phyloP scores from a whole-genome alignment of 1,140 invertebrate species.

The Babylonia areolata region DNA sequence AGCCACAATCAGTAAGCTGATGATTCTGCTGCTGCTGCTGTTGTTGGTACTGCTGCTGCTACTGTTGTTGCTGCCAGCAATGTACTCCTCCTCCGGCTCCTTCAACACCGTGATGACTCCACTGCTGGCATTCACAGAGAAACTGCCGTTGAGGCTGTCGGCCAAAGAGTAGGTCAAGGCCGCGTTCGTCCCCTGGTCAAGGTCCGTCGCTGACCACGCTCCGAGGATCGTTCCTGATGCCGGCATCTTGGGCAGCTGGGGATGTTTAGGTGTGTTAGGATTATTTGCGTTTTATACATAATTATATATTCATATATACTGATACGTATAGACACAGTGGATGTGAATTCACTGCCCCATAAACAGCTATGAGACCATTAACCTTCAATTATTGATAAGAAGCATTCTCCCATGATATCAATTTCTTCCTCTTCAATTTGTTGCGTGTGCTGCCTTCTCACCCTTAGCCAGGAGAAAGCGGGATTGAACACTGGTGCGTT shows the following conservation, averaged over 20 bases:
- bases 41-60: too few species aligned
- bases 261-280: not conserved
- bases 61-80: too few species aligned
- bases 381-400: too few species aligned
- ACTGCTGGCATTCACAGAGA: not conserved
- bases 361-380: too few species aligned
- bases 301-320: too few species aligned
- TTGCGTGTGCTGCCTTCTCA: not conserved
- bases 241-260: not conserved
- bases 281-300: too few species aligned
- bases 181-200: not conserved
- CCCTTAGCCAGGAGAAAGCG: not conserved
- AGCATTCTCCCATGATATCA: too few species aligned
- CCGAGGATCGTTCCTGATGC: not conserved
- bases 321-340: too few species aligned
- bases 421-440: too few species aligned
- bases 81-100: too few species aligned
- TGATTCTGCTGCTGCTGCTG: too few species aligned
- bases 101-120: not conserved
- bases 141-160: not conserved
- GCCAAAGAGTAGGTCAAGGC: not conserved
- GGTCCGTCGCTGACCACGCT: not conserved
- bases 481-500: slow-evolving; percentile 9
- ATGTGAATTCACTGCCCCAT: too few species aligned
- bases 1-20: not conserved